Evolutionary conservation across 1,140 invertebrate species (phyloP), one percentile per base, ranked within the genome.

Genomic region (Sinonovacula constricta): DNA sequence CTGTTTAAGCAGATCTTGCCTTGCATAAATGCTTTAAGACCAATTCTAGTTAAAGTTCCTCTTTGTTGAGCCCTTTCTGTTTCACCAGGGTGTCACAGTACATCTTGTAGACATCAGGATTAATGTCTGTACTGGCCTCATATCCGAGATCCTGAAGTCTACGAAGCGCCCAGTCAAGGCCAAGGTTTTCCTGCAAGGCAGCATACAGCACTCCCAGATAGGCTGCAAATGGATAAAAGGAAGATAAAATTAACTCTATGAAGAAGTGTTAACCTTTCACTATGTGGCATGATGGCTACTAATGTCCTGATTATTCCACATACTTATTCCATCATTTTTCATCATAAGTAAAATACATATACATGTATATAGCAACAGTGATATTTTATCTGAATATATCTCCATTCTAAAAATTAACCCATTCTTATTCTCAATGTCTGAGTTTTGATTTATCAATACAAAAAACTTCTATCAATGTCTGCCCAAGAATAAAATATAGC

Each of bases 191-290:
- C 18, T 69, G 65, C 12, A 78, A 14, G 30, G 75, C 75, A 26
- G 75, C 75, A 26, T 65, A 63, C 26, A 78, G 45, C 30, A 78
- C 75, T 22, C 75, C 75, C 30, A 78, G 34, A 45, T 69, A 78
- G 5, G 75, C 75, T 78, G 66, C 63, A 70, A 63, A 62, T 30
- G 56, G 33, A 51, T 7, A 15, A 3, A 31, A 14, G 28, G 15
- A 59, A 28, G n/a, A 22, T 24, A 5, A 15, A 22, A 22, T 18
- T 14, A 15, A 15, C 12, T 57, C 24, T 10, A 57, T 7, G 7
- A 57, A 15, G 7, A 57, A 57, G 24, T 12, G 24, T 14, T 15
- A 7, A 57, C 24, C 54, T 24, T 57, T 24, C 7, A 15, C 12
- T 7, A 57, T 24, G 24, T 7, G 12, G 24, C 12, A 24, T 24